phyloP scores from a whole-genome alignment of 2,113 vertebrate genomes.

The Phylloscopus trochilus region DNA sequence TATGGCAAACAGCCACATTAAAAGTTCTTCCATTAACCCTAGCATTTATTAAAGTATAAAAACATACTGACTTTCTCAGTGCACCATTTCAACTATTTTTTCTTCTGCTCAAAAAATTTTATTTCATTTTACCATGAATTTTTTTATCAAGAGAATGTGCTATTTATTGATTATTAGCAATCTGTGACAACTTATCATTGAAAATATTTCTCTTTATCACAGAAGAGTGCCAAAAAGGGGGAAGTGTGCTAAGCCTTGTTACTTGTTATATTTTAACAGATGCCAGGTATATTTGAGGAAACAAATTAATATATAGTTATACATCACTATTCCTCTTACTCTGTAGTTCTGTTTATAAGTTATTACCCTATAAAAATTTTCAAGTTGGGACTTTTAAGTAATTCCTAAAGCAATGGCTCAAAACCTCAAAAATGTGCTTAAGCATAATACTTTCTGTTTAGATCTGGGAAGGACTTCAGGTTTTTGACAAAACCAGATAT shows the following conservation, averaged over 20 bases:
- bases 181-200: neutral
- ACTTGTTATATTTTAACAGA: conserved; percentile 11
- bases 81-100: neutral
- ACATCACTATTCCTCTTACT: neutral
- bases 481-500: neutral
- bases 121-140: neutral
- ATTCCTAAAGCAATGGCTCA: neutral
- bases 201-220: conserved; percentile 28
- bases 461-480: neutral
- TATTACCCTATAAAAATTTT: neutral
- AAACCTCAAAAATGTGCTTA: neutral
- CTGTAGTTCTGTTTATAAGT: neutral
- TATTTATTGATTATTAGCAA: conserved; percentile 40
- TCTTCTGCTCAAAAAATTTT: neutral
- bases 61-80: neutral
- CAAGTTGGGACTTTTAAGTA: neutral
- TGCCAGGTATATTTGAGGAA: neutral
- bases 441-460: neutral
- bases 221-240: neutral
- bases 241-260: neutral
- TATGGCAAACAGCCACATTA: neutral
- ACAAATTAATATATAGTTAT: neutral
- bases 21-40: neutral
- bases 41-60: neutral
- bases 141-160: neutral